Evolutionary conservation across 1,140 invertebrate species (phyloP), one percentile per base, ranked within the genome.

Genomic region (Bactericera cockerelli): DNA sequence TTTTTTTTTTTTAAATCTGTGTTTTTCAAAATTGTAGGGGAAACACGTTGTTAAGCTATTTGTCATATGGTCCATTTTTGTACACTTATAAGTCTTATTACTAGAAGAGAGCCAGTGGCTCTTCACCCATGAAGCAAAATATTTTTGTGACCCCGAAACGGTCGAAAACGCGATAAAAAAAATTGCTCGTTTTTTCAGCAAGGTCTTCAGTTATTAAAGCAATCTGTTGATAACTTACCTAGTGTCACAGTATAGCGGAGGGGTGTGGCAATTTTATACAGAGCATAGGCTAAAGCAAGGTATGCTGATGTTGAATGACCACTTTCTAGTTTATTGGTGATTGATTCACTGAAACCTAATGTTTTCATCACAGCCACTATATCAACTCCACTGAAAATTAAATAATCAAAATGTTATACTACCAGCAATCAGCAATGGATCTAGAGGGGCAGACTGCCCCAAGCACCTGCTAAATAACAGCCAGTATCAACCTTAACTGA

Each of bases 251-350:
- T 86, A 73, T 96, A 97, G 65, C 93, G 75, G 14, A 88, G 67
- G 1, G 93, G 93, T 21, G 92, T 93, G 14, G 83, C 82, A 63
- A 96, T 75, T 77, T 98, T 96, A 70, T 95, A 97, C 65, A 92
- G 75, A 3, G 88, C 82, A 74, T 92, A 93, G 0, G 90, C 79
- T 16, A 94, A 75, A 14, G 91, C 91, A 68, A 89, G 75, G 72
- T 92, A 82, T n/a, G 92, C 93, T 66, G 89, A 82, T 66, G 78
- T 79, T 0, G 87, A 87, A 31, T 64, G 58, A 2, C 63, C 61
- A 59, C 84, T 79, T 67, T 77, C 78, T 56, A 95, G 71, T 54
- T 83, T 81, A 42, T 81, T 76, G 26, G 89, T 75, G 24, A 93
- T 77, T 61, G 72, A 80, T 66, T 93, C 87, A 72, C 81, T 84